Evolutionary conservation across 2,113 vertebrate species (phyloP), one percentile per base, ranked within the genome.

Genomic region (Capricornis sumatraensis): DNA sequence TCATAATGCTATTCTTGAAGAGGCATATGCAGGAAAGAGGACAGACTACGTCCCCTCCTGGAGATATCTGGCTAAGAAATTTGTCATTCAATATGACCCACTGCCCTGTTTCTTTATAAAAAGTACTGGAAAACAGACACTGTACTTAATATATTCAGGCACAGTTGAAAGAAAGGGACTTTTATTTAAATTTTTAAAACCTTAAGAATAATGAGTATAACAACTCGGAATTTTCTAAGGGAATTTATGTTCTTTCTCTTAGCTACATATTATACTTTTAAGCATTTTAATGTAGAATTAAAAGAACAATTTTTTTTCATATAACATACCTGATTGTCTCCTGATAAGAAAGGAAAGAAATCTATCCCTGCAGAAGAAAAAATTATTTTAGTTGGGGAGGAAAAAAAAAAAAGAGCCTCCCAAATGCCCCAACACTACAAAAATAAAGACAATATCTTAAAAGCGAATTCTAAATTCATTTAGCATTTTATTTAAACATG

Each of bases 271-370:
- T 93, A 94, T 33, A 81, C 27, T 93, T 87, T 62, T 55, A 89
- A 94, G 45, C 74, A 74, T 94, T 88, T 92, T 79, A 94, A 94
- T 82, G 81, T 58, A 76, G 36, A 97, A 85, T 90, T 83, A 97
- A 95, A 97, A 95, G 28, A 86, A 60, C 0, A 84, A 2, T 47
- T 50, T 21, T 78, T 93, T 82, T 87, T 85, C 76, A 96, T 43
- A 90, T 23, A 33, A 98, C 99, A 95, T 98, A 99, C 99, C 99
- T 99, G 99, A 99, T 99, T 99, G 99, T 99, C 99, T 97, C 99
- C 99, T 99, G 99, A 99, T 98, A 99, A 99, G 98, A 99, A 99
- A 97, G 99, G 99, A 98, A 99, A 99, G 99, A 99, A 99, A 98
- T 99, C 99, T 99, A 99, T 98, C 98, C 99, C 99, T 99, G 99